A percentile compares a stretch with the other conserved stretches of the same genome.
phyloP scores from a whole-genome alignment of 2,113 vertebrate genomes.

The Dasyprocta punctata region DNA sequence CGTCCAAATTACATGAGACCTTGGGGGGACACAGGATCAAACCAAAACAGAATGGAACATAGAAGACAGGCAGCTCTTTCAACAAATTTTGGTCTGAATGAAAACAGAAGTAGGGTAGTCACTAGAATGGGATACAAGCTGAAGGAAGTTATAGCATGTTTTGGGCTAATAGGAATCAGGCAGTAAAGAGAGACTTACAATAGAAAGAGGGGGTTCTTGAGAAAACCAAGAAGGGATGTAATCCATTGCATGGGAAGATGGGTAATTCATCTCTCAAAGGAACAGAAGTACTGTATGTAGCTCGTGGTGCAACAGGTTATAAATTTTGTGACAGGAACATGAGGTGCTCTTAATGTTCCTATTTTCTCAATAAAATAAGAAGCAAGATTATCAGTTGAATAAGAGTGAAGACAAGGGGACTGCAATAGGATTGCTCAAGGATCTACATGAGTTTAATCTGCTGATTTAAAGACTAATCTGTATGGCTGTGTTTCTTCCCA shows the following conservation, averaged over 20 bases:
- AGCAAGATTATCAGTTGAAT: neutral
- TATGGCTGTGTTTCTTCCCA: neutral
- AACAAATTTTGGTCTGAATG: neutral
- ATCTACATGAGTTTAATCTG: neutral
- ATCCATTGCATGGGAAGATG: neutral
- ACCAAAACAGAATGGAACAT: fast-evolving
- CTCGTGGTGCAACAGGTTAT: neutral
- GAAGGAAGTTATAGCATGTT: neutral
- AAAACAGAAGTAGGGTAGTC: neutral
- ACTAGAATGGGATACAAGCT: neutral
- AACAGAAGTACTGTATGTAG: neutral
- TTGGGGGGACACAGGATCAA: no score
- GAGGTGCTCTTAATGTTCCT: neutral
- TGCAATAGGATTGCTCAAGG: neutral
- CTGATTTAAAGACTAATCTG: neutral
- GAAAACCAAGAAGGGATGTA: neutral
- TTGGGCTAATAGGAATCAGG: neutral
- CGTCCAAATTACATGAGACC: no score
- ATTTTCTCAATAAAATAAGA: neutral
- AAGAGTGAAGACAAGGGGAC: neutral
- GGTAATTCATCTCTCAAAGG: neutral
- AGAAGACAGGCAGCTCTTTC: neutral
- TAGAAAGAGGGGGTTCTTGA: neutral
- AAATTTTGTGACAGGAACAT: neutral
- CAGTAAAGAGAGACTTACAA: neutral